Base-by-base conservation (phyloP, 2,797 vertebrate genomes). In the Xiphophorus birchmanni region DNA sequence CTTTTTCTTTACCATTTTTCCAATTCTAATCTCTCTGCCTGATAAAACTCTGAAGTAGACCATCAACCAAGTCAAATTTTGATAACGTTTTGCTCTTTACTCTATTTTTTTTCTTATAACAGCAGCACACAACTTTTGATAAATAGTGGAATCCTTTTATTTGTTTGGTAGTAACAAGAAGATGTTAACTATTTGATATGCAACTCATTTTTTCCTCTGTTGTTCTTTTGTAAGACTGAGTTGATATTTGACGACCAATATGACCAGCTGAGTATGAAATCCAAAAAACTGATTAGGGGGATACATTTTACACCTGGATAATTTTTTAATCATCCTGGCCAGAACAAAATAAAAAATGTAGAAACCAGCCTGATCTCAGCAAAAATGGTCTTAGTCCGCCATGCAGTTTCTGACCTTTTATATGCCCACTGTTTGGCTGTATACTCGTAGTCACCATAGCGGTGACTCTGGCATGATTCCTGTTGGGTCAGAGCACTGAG, bases 361-460 rank as follows among this genome's bases (percentile, higher is more conserved):
- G 21, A 69, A 84, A 89, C 87, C 88, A 79, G 79, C 76, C 73
- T 63, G 45, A 80, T 76, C 75, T 76, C 75, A 75, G 86, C 72
- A 76, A 83, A 81, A 76, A 72, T 72, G 58, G 71, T 48, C 76
- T 60, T 76, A 84, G 50, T 72, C 78, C 65, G 75, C 79, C 78
- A 80, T 81, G 58, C n/a, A 9, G 69, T 87, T 75, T 82, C 76
- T 92, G 89, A 90, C 91, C 87, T 93, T 90, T 83, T 86, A 83
- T 82, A 74, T 85, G 81, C 69, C 76, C 87, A 77, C 81, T 42
- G 77, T 84, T 90, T 93, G 90, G 89, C 89, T 79, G 78, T 69
- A 26, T 26, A 58, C 83, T 86, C 72, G 76, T 65, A 82, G 84
- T 81, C 79, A 80, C 84, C 82, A 75, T 82, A 54, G 80, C 81